Evolutionary conservation across 37 sponge, comb jelly and placozoan species (phyloP).

Genomic region (Hexactinellida sp.): DNA sequence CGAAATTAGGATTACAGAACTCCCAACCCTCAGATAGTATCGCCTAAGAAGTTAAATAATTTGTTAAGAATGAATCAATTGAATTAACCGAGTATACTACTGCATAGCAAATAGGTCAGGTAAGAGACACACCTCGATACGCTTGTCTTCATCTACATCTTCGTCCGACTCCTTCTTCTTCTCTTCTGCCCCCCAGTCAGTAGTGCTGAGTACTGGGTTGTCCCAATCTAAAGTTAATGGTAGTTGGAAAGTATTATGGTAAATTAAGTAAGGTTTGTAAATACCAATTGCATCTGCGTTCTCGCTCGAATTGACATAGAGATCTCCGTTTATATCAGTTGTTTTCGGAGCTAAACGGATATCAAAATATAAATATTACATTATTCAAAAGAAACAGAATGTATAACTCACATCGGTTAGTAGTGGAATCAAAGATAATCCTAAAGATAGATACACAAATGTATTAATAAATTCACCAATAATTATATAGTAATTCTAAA

Average conservation of each 20-base stretch:
- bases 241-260: background rate
- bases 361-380: background rate
- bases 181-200: slow-evolving; percentile 1
- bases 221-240: background rate
- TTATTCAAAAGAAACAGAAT: background rate
- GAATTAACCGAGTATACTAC: background rate
- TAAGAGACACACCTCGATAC: background rate
- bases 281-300: background rate
- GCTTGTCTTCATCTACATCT: background rate
- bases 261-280: background rate
- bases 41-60: background rate
- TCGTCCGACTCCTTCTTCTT: background rate
- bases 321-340: background rate
- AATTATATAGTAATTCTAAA: background rate
- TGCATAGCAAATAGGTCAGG: too few relatives aligned
- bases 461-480: background rate
- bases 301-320: background rate
- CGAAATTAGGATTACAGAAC: background rate
- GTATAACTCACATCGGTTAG: background rate
- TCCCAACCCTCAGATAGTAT: background rate
- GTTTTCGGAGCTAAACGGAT: background rate
- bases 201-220: background rate
- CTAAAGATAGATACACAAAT: background rate
- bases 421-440: background rate
- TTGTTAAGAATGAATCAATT: background rate